Conservation (phyloP, 2,113 vertebrate species). For the Gopherus evgoodei region DNA sequence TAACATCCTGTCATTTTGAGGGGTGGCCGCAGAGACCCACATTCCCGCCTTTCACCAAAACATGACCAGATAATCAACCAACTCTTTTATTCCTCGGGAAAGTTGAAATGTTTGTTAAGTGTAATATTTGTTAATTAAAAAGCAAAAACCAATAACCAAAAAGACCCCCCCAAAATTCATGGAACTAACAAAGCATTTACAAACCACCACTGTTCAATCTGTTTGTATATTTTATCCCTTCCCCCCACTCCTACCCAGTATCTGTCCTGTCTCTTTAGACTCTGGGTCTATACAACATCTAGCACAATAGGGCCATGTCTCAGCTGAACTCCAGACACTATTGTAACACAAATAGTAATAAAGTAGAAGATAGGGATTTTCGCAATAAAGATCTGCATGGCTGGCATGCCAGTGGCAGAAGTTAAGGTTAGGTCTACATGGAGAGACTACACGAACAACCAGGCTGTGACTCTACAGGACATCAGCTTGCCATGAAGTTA, state of each 20-base stretch:
- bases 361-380: background rate
- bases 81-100: background rate
- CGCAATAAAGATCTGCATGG: background rate
- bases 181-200: background rate
- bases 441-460: background rate
- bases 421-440: background rate
- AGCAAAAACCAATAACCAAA: background rate
- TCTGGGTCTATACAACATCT: background rate
- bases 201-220: background rate
- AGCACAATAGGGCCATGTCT: background rate
- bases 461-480: no score
- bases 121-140: background rate
- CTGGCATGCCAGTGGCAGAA: background rate
- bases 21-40: background rate
- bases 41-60: constrained; percentile 58
- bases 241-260: background rate
- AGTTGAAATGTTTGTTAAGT: background rate
- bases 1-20: constrained; percentile 54
- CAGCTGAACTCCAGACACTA: background rate
- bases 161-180: background rate
- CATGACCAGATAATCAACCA: constrained; percentile 64
- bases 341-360: background rate
- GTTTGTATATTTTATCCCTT: background rate
- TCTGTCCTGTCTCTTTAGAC: background rate
- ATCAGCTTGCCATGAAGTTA: no score